A percentile compares a stretch with the other conserved stretches of the same genome.
Conservation (phyloP, 2,797 vertebrate genomes). For the Falco columbarius region DNA sequence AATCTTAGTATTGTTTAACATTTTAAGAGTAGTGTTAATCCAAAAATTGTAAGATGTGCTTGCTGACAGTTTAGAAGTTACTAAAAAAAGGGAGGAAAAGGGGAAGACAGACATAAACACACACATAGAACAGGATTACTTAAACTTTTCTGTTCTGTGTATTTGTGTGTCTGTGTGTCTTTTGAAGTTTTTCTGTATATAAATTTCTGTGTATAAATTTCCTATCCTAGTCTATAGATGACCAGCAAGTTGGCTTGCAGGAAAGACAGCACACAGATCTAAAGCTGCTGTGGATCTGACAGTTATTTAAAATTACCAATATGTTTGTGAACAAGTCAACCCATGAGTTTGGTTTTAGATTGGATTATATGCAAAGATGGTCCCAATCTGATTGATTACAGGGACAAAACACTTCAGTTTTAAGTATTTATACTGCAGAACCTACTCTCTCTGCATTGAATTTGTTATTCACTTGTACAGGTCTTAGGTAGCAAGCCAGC, state of each 20-base stretch:
- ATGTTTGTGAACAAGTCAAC: neutral
- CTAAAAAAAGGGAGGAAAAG: neutral
- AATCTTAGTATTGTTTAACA: neutral
- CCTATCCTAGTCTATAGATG: neutral
- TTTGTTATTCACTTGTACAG: constrained; percentile 62
- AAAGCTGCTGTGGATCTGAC: neutral
- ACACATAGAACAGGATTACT: neutral
- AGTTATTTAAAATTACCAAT: neutral
- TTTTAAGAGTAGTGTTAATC: neutral
- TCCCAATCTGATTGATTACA: fast-evolving
- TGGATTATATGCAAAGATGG: neutral
- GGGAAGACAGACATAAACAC: neutral
- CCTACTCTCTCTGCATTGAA: neutral
- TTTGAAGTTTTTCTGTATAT: neutral
- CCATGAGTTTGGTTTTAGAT: neutral
- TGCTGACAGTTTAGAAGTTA: neutral
- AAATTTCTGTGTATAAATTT: too few relatives aligned
- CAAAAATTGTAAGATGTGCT: neutral
- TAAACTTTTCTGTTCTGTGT: neutral
- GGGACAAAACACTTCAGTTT: fast-evolving
- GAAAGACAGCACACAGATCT: neutral
- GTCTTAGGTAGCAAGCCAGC: constrained; percentile 85
- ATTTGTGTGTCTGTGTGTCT: neutral
- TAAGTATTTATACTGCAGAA: neutral
- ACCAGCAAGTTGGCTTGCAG: neutral